Evolutionary conservation across 2,888 invertebrate species (phyloP).

Genomic region (Orchesellides sinensis): DNA sequence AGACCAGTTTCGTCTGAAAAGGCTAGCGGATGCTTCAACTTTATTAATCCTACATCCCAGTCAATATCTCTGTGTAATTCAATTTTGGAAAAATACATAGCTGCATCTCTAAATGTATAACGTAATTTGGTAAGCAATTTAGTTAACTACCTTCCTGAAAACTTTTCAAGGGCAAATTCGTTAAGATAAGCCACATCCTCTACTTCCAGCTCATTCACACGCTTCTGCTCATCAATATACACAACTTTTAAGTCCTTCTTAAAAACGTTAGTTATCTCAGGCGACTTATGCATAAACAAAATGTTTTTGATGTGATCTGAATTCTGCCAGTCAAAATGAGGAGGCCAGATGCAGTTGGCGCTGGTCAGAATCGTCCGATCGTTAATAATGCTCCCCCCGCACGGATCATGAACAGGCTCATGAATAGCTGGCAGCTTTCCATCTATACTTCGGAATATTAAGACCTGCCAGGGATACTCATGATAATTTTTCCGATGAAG

Average conservation of each 20-base stretch:
- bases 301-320: not conserved
- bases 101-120: too few relatives aligned
- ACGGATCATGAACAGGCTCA: not conserved
- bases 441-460: not conserved
- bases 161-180: not conserved
- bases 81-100: too few relatives aligned
- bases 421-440: not conserved
- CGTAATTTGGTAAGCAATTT: too few relatives aligned
- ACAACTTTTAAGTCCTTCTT: not conserved
- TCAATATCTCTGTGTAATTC: not conserved
- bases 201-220: not conserved
- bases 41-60: not conserved
- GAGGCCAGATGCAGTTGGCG: not conserved
- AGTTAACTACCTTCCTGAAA: too few relatives aligned
- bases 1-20: not conserved
- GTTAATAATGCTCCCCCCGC: slow-evolving; percentile 36
- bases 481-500: not conserved
- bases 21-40: not conserved
- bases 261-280: not conserved
- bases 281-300: not conserved
- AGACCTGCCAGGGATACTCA: not conserved
- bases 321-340: not conserved
- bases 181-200: not conserved
- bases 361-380: slow-evolving; percentile 29
- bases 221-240: not conserved